These are phyloP conservation scores for Macaria notata DNA, from an alignment of 2,888 invertebrate genomes.

Conservation along the genomic window DNA sequence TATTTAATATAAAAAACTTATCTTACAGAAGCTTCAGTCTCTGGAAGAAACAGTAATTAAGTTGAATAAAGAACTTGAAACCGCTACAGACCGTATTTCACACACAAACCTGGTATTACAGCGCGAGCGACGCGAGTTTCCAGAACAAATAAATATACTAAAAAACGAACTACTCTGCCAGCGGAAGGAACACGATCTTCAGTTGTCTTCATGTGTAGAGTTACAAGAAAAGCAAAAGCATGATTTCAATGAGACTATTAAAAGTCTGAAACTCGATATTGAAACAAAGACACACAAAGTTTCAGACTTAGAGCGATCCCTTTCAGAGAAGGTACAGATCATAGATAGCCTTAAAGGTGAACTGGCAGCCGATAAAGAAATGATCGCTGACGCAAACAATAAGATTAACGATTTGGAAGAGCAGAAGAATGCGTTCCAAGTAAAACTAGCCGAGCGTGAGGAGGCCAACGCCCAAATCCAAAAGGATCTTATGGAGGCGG, in stretches of 20 bases:
- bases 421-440: conserved; percentile 25
- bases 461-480: conserved; percentile 48
- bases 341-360: background rate
- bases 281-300: too few species aligned
- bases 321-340: background rate
- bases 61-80: too few species aligned
- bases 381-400: background rate
- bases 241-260: too few species aligned
- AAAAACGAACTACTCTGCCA: too few species aligned
- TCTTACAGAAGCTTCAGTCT: too few species aligned
- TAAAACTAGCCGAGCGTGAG: conserved; percentile 36
- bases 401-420: background rate
- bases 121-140: background rate
- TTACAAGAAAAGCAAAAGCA: too few species aligned
- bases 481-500: conserved; percentile 43
- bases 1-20: too few species aligned
- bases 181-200: too few species aligned
- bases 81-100: too few species aligned
- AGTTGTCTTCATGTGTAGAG: too few species aligned
- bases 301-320: background rate
- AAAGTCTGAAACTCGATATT: too few species aligned
- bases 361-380: background rate
- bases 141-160: background rate
- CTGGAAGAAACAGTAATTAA: too few species aligned
- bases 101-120: background rate